Evolutionary conservation across 2,888 invertebrate genomes (phyloP).

Genomic region (Caenorhabditis uteleia): DNA sequence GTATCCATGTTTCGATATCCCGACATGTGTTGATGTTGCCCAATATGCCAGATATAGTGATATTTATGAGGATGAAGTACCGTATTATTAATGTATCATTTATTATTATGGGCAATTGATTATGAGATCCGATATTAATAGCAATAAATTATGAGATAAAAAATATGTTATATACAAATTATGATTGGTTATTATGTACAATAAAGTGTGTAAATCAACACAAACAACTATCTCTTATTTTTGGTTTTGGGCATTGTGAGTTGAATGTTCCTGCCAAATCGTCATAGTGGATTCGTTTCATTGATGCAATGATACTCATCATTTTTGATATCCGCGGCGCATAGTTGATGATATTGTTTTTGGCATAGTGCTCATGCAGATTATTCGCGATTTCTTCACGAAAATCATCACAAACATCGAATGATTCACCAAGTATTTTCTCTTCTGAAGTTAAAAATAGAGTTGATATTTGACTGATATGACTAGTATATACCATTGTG

Average conservation of each 20-base stretch:
- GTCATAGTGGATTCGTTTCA: constrained; percentile 3
- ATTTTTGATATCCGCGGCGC: constrained; percentile 23
- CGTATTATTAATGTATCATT: no score
- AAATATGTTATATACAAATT: no score
- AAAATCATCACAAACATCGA: constrained; percentile 21
- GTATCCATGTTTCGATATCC: constrained; percentile 17
- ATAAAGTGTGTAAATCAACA: no score
- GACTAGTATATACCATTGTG: constrained; percentile 14
- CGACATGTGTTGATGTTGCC: constrained; percentile 22
- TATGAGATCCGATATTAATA: no score
- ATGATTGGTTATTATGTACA: no score
- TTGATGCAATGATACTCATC: constrained; percentile 13
- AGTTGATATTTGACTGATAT: background rate
- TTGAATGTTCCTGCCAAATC: background rate
- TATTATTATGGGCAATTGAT: no score
- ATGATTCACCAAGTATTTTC: constrained; percentile 12
- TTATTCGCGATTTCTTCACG: constrained; percentile 17
- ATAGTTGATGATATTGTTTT: constrained; percentile 22
- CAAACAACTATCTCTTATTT: no score
- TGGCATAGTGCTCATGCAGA: constrained; percentile 21
- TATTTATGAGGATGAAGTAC: no score
- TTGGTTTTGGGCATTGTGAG: background rate
- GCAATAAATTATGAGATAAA: no score
- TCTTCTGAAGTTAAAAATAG: constrained; percentile 20
- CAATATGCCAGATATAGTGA: constrained; percentile 13